A percentile compares a stretch with the other conserved stretches of the same genome.
These are phyloP conservation scores for Sapajus apella DNA, from an alignment of 2,113 vertebrate genomes.

Conservation along the genomic window DNA sequence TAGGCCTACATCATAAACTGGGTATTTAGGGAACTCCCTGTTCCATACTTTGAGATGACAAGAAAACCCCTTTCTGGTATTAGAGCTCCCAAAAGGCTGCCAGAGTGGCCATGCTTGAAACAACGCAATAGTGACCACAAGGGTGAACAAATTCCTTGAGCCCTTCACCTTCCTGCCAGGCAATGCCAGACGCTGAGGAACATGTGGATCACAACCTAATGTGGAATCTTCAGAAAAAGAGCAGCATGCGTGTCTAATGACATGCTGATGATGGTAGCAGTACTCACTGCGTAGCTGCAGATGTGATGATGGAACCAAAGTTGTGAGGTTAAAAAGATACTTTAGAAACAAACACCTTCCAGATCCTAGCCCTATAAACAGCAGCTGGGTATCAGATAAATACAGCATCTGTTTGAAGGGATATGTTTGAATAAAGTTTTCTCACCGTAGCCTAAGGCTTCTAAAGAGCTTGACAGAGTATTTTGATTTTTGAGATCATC, in stretches of 20 bases:
- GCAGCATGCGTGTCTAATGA: accelerated
- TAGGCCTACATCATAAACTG: neutral
- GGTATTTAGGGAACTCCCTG: neutral
- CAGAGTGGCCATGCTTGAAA: neutral
- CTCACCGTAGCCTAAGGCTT: neutral
- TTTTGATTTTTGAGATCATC: neutral
- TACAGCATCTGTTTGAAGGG: neutral
- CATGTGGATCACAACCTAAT: neutral
- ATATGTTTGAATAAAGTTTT: neutral
- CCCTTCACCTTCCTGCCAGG: neutral
- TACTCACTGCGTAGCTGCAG: neutral
- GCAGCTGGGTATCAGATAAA: neutral
- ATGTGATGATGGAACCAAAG: neutral
- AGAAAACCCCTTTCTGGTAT: neutral
- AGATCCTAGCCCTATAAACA: neutral
- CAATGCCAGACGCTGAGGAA: accelerated
- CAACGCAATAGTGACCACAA: neutral
- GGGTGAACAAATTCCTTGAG: neutral
- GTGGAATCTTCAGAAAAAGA: neutral
- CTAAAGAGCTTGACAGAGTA: neutral
- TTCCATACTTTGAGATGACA: neutral
- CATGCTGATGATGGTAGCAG: neutral
- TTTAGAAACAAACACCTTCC: neutral
- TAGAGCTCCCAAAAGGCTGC: neutral
- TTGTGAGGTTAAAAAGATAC: neutral